phyloP scores from a whole-genome alignment of 2,888 invertebrate species.

The Synergus gifuensis region DNA sequence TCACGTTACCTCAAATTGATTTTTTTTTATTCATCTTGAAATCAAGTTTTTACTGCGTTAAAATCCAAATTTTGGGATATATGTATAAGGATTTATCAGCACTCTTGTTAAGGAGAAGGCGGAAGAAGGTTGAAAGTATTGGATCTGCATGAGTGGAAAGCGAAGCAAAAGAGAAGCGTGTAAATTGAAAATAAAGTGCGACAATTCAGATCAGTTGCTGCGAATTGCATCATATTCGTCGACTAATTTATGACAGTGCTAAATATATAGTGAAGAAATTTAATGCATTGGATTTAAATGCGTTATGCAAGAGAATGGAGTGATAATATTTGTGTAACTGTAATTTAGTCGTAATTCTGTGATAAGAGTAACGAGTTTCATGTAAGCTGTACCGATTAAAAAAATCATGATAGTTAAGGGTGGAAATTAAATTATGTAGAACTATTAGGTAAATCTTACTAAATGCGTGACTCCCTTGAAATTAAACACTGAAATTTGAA shows the following conservation, averaged over 20 bases:
- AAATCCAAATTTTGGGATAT: not conserved
- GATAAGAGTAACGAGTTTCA: not conserved
- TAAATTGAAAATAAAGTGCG: not conserved
- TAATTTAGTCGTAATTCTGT: slow-evolving; percentile 15
- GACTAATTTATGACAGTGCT: not conserved
- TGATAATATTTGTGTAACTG: slow-evolving; percentile 11
- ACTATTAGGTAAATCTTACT: not conserved
- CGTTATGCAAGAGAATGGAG: not conserved
- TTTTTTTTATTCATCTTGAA: not conserved
- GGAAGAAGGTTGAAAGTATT: not conserved
- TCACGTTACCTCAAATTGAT: not conserved
- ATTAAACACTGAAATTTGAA: not conserved
- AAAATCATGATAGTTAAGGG: not conserved
- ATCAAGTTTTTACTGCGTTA: not conserved
- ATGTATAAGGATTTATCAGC: not conserved
- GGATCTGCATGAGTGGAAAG: not conserved
- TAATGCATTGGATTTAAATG: not conserved
- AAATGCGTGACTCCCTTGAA: slow-evolving; percentile 20
- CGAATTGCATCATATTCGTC: not conserved
- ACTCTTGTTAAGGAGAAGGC: not conserved
- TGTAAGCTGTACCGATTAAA: not conserved
- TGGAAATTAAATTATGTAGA: not conserved
- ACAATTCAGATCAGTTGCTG: not conserved
- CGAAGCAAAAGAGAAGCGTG: not conserved
- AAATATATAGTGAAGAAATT: not conserved